Evolutionary conservation across 2,888 invertebrate species (phyloP).

Genomic region (Pinctada fucata): DNA sequence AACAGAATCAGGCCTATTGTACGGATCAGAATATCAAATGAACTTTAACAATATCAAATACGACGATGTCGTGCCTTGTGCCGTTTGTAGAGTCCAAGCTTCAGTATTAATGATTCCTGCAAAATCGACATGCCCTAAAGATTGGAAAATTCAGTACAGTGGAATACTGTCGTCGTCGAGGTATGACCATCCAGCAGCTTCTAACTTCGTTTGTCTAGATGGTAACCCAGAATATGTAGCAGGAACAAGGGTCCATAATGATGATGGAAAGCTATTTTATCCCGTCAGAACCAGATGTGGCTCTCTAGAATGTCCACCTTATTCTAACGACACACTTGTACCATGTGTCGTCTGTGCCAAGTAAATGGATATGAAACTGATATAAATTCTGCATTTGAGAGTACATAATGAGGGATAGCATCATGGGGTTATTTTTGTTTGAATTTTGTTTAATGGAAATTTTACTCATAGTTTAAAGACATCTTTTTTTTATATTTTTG

Average conservation of each 20-base stretch:
- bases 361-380: no score
- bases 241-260: neutral
- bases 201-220: slow-evolving; percentile 39
- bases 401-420: no score
- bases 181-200: slow-evolving; percentile 7
- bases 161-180: slow-evolving; percentile 36
- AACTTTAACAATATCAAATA: slow-evolving; percentile 6
- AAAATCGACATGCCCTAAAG: slow-evolving; percentile 23
- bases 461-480: no score
- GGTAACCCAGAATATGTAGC: slow-evolving; percentile 20
- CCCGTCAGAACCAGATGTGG: slow-evolving; percentile 17
- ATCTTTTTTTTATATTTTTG: no score
- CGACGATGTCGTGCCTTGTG: slow-evolving; percentile 14
- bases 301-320: slow-evolving; percentile 35
- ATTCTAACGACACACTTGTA: slow-evolving; percentile 4
- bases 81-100: slow-evolving; percentile 7
- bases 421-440: no score
- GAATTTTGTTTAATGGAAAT: no score
- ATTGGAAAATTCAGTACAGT: slow-evolving; percentile 34
- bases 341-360: slow-evolving; percentile 31
- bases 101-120: slow-evolving; percentile 38
- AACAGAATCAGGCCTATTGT: no score
- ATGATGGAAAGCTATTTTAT: slow-evolving; percentile 36
- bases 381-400: no score
- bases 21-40: slow-evolving; percentile 24